Conservation (phyloP, 2,888 invertebrate genomes). For the Stenchaetothrips biformis region DNA sequence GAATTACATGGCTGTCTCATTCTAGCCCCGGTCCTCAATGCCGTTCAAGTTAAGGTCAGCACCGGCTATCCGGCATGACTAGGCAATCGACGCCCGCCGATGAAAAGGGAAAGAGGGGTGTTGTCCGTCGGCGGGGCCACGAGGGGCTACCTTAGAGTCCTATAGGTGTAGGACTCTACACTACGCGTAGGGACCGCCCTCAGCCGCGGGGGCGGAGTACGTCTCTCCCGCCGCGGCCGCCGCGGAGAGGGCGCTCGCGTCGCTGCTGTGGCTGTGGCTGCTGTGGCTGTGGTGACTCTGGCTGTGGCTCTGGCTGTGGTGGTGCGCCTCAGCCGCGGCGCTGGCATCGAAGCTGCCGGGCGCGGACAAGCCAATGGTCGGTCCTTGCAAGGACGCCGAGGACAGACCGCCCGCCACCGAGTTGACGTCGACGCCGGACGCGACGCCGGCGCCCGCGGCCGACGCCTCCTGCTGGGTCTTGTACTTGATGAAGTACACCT, state of each 20-base stretch:
- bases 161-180: no score
- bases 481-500: constrained; percentile 82
- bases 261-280: not conserved
- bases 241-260: not conserved
- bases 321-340: not conserved
- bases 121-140: no score
- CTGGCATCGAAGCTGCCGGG: constrained; percentile 4
- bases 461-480: constrained; percentile 53
- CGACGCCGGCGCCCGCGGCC: not conserved
- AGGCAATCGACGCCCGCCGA: no score
- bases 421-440: constrained; percentile 19
- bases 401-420: not conserved
- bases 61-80: no score
- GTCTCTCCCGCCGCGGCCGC: not conserved
- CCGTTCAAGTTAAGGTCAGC: no score
- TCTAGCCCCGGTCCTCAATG: no score
- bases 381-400: not conserved
- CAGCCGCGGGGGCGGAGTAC: not conserved
- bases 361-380: not conserved
- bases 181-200: constrained; percentile 10
- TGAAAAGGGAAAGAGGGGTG: no score
- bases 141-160: no score
- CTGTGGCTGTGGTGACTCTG: not conserved
- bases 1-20: no score
- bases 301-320: not conserved